These are phyloP conservation scores for Eulemur albifrons DNA, from an alignment of 2,797 vertebrate genomes.

Conservation along the genomic window DNA sequence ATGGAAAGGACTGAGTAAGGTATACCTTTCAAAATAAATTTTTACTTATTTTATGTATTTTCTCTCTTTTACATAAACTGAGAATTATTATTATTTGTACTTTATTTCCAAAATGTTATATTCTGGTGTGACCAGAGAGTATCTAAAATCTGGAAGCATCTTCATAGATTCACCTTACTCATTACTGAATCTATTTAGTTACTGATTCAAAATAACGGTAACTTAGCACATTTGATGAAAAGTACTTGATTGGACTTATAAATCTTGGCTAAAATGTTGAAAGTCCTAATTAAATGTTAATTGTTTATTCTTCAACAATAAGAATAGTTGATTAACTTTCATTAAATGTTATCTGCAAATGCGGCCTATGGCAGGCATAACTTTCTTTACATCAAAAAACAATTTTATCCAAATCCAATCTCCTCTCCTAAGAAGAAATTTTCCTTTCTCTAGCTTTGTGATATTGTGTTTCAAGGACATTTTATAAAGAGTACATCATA, in stretches of 20 bases:
- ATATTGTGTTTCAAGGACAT: constrained; percentile 8
- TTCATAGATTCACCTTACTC: neutral
- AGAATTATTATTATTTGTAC: neutral
- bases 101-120: neutral
- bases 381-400: constrained; percentile 19
- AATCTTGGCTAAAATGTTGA: constrained; percentile 15
- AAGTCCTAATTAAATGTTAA: constrained; percentile 29
- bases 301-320: constrained; percentile 17
- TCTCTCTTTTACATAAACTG: neutral
- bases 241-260: neutral
- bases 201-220: neutral
- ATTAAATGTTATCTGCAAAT: neutral
- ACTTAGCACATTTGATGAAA: neutral
- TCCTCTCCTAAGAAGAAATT: neutral
- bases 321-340: neutral
- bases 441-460: constrained; percentile 32
- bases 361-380: neutral
- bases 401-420: constrained; percentile 34
- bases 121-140: neutral
- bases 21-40: neutral
- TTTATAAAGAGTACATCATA: constrained; percentile 27
- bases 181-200: neutral
- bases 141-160: neutral
- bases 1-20: neutral
- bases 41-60: neutral